phyloP scores from a whole-genome alignment of 1,140 invertebrate genomes.

The Drosophila nebulosa region DNA sequence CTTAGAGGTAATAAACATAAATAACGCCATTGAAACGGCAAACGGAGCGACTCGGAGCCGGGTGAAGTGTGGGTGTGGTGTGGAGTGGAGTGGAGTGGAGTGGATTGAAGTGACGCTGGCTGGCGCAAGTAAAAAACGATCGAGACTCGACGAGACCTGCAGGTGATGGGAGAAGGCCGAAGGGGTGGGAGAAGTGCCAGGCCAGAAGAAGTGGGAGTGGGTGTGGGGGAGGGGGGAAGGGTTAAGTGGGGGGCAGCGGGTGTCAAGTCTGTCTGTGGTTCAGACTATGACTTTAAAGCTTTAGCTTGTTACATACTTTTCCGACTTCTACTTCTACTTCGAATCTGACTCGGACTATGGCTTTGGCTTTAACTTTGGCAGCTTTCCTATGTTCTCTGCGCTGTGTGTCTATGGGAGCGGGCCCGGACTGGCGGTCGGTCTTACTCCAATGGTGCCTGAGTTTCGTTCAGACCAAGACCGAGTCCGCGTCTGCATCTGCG shows the following conservation, averaged over 20 bases:
- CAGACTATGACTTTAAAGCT: background rate
- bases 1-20: conserved; percentile 80
- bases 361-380: background rate
- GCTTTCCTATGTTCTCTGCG: background rate
- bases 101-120: conserved; percentile 5
- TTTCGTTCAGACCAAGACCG: conserved; percentile 60
- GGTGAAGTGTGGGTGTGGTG: conserved; percentile 24
- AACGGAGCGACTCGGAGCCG: conserved; percentile 54
- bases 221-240: background rate
- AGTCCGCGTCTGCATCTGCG: background rate
- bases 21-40: conserved; percentile 79
- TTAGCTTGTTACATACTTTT: background rate
- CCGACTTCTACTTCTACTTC: background rate
- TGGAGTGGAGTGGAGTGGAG: conserved; percentile 11
- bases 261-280: conserved; percentile 17
- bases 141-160: conserved; percentile 14
- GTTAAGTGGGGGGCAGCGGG: conserved; percentile 18
- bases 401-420: background rate
- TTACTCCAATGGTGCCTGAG: conserved; percentile 13
- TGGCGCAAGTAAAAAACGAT: conserved; percentile 1
- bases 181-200: background rate
- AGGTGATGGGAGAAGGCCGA: background rate
- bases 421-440: no score
- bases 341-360: no score
- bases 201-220: background rate